Evolutionary conservation across 2,113 vertebrate species (phyloP), one percentile per base, ranked within the genome.

Genomic region (Onychorhynchus coronatus): DNA sequence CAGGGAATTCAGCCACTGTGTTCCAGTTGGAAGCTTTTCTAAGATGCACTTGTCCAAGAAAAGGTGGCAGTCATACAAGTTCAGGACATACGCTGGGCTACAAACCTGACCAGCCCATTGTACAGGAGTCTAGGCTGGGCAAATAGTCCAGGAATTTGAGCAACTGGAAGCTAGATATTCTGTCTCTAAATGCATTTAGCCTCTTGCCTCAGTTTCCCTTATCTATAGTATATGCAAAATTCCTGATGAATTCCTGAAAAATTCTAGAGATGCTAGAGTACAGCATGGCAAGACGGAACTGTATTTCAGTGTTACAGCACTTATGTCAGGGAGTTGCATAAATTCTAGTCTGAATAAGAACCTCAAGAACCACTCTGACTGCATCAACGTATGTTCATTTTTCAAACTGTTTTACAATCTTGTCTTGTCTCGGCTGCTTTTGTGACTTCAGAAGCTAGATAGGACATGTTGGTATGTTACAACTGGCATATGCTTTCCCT

Each of bases 401-500:
- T 49, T 77, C 28, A 37, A 49, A 17, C 12, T 63, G 2, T 55
- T 78, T 41, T 24, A 41, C 12, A 23, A 8, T 75, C 22, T 56
- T 61, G 5, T 49, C 11, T 66, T 47, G 33, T 89, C 39, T 68
- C 10, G 5, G 27, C 30, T 65, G 27, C 47, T 61, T 65, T 25
- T 83, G 19, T 55, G 62, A 27, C 37, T 83, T 85, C 20, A 52
- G 46, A 63, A 91, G 11, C 9, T 19, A 41, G 28, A 14, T 31
- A n/a, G 39, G 30, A 22, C 6, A 2, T 42, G 11, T 76, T 66
- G 39, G 21, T 4, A 5, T 21, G 6, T 33, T 30, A 23, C 5
- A 41, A 12, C 7, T 39, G 25, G 33, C 20, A 13, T n/a, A n/a
- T 0, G 0, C 28, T 61, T 70, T 33, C 17, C 42, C 21, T 9